phyloP scores from a whole-genome alignment of 1,140 invertebrate genomes.

The Ectropis grisescens region DNA sequence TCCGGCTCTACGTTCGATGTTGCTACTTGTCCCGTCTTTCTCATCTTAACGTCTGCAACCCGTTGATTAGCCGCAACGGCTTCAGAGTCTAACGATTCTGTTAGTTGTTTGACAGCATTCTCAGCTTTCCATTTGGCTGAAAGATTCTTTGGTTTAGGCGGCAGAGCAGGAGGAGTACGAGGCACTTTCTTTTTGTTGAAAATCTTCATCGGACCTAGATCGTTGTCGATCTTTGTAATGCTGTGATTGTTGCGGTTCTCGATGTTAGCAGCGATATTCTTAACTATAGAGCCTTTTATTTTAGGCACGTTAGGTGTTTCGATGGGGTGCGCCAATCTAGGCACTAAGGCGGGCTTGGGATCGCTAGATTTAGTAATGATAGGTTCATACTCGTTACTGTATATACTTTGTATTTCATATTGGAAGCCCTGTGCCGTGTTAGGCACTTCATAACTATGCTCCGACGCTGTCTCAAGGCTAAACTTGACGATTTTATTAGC shows the following conservation, averaged over 20 bases:
- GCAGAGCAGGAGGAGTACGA: constrained; percentile 76
- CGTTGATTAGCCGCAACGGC: constrained; percentile 75
- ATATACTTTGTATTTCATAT: constrained; percentile 74
- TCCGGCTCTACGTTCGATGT: constrained; percentile 71
- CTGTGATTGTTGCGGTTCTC: constrained; percentile 65
- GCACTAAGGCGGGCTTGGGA: constrained; percentile 40
- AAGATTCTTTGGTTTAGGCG: constrained; percentile 78
- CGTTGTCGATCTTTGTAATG: constrained; percentile 33
- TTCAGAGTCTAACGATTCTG: constrained; percentile 71
- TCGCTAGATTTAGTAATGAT: constrained; percentile 70
- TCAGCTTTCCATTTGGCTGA: constrained; percentile 73
- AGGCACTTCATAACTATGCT: constrained; percentile 67
- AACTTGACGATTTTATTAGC: constrained; percentile 68
- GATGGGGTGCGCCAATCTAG: constrained; percentile 22
- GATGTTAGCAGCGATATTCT: constrained; percentile 72
- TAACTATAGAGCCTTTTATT: constrained; percentile 62
- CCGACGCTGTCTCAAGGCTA: constrained; percentile 65
- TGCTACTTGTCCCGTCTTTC: constrained; percentile 60
- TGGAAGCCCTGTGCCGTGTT: constrained; percentile 65
- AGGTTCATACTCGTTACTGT: constrained; percentile 75
- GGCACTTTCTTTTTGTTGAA: constrained; percentile 71
- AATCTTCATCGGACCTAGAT: constrained; percentile 51
- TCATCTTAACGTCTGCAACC: constrained; percentile 72
- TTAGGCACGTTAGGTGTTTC: constrained; percentile 42
- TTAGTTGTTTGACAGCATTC: constrained; percentile 45